These are phyloP conservation scores for Bemisia tabaci DNA, from an alignment of 1,140 invertebrate genomes.

Conservation along the genomic window DNA sequence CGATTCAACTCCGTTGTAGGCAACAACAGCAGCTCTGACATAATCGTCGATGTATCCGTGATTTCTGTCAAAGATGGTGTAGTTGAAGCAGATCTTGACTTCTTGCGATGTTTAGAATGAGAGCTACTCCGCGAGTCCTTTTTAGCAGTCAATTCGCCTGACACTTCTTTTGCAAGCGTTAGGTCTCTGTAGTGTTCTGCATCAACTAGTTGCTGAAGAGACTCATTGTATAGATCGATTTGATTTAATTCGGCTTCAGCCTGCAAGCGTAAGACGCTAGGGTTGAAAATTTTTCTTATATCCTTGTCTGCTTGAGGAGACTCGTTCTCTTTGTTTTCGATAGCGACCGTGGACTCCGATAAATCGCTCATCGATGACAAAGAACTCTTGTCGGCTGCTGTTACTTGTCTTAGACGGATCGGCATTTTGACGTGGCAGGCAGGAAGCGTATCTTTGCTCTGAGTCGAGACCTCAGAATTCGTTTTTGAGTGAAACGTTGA, in stretches of 20 bases:
- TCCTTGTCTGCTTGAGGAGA: background rate
- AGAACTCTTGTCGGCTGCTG: background rate
- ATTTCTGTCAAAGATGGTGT: background rate
- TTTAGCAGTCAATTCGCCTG: background rate
- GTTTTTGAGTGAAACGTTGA: background rate
- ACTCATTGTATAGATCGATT: background rate
- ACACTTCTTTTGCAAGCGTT: background rate
- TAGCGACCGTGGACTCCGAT: background rate
- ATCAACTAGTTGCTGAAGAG: background rate
- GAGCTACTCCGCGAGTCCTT: background rate
- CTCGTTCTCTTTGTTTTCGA: background rate
- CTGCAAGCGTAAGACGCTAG: background rate
- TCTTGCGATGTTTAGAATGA: background rate
- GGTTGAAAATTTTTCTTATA: background rate
- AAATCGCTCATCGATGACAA: background rate
- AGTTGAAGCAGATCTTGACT: background rate
- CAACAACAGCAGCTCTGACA: background rate
- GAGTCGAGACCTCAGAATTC: background rate
- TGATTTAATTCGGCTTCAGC: background rate
- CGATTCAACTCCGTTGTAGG: background rate
- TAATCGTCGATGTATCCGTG: background rate
- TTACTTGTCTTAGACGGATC: background rate
- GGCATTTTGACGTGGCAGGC: too few relatives aligned
- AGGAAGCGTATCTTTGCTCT: background rate
- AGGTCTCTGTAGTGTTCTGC: background rate